Evolutionary conservation across 2,113 vertebrate genomes (phyloP), one percentile per base, ranked within the genome.

Genomic region (Corythoichthys intestinalis): DNA sequence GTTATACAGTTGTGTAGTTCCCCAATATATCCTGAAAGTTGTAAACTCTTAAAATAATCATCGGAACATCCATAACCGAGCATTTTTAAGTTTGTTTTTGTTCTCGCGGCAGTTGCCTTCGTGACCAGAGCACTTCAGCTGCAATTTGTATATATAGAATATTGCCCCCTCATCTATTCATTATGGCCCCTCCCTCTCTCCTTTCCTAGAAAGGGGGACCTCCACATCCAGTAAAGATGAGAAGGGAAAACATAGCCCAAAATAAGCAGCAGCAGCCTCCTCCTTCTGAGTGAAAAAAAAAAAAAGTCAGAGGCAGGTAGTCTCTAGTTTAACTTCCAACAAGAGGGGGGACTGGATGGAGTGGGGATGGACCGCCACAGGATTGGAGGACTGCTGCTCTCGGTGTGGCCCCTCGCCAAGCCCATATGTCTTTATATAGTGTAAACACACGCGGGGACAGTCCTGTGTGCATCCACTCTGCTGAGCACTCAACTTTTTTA

Each of bases 341-440:
- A 65, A 79, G 74, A 68, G 78, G 82, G 78, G 85, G 81, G 83
- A 76, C 88, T 83, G 87, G 82, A 80, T 87, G 82, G 81, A 90
- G 76, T 64, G 81, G 91, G 85, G 87, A 91, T 91, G 90, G 79
- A 83, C 89, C 86, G 72, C 49, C 81, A 87, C 90, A 73, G 82
- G 92, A 93, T 93, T 93, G 92, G 92, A 92, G 81, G 91, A 92
- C 78, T 80, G 79, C 74, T 84, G 78, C 81, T 81, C 78, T 78
- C 78, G 84, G 83, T 72, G 84, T 91, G 91, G 92, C 92, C 74
- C 75, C 66, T 39, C 83, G 91, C 92, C 92, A 93, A 85, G 88
- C 84, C 86, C 90, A 88, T 90, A 90, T 87, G 91, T 91, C 90
- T 92, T 93, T 93, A 93, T 91, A 93, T 92, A 93, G 83, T 86